phyloP scores from a whole-genome alignment of 2,888 invertebrate species.

The Cyclophora albipunctata region DNA sequence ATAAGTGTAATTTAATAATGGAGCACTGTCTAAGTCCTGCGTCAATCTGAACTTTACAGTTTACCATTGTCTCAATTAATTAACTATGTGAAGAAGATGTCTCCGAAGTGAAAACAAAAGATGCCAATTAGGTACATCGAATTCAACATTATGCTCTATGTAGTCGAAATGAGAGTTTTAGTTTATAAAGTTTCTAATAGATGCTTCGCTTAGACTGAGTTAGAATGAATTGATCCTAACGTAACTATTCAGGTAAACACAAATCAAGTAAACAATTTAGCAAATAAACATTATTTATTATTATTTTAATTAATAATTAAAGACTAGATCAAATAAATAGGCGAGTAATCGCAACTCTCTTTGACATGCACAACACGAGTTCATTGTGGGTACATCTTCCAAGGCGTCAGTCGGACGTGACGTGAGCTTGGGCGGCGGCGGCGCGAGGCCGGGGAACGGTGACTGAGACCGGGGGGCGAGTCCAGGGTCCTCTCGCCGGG shows the following conservation, averaged over 20 bases:
- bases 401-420: constrained; percentile 41
- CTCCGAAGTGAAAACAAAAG: too few species aligned
- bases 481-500: constrained; percentile 50
- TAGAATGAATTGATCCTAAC: too few species aligned
- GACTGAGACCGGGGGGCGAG: constrained; percentile 52
- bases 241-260: too few species aligned
- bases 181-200: too few species aligned
- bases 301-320: constrained; percentile 41
- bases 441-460: constrained; percentile 41
- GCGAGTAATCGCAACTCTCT: constrained; percentile 58
- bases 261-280: constrained; percentile 7
- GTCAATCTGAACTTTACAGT: too few species aligned
- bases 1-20: constrained; percentile 1
- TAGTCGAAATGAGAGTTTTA: too few species aligned
- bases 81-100: too few species aligned
- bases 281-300: constrained; percentile 27
- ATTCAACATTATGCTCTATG: too few species aligned
- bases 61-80: too few species aligned
- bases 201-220: too few species aligned
- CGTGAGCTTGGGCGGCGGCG: constrained; percentile 37
- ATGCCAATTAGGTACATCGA: too few species aligned
- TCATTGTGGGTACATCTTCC: constrained; percentile 51
- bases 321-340: constrained; percentile 63
- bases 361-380: constrained; percentile 49
- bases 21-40: too few species aligned